A percentile compares a stretch with the other conserved stretches of the same genome.
These are phyloP conservation scores for Argyresthia albistria DNA, from an alignment of 2,888 invertebrate genomes.

Conservation along the genomic window DNA sequence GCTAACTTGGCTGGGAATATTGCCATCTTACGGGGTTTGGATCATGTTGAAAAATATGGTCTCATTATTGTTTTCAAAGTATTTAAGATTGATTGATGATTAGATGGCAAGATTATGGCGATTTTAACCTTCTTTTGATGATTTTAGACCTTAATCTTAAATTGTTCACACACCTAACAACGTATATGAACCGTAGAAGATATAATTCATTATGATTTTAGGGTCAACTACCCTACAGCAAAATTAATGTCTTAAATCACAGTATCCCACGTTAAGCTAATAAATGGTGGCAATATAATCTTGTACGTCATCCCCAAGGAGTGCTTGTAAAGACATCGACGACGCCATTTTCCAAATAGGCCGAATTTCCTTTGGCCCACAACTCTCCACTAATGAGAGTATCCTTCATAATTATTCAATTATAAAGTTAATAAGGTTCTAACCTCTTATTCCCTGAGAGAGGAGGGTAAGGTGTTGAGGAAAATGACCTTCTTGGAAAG, in stretches of 20 bases:
- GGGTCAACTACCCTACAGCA: not conserved
- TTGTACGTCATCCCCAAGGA: constrained; percentile 6
- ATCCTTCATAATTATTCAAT: constrained; percentile 35
- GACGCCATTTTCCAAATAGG: constrained; percentile 8
- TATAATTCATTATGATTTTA: no score
- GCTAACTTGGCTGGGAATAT: not conserved
- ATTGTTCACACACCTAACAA: no score
- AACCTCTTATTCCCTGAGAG: constrained; percentile 20
- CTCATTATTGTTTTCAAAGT: not conserved
- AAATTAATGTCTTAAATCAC: constrained; percentile 7
- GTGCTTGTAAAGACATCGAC: constrained; percentile 10
- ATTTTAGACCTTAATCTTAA: no score
- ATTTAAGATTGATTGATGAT: not conserved
- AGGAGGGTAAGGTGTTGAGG: constrained; percentile 12
- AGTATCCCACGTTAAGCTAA: constrained; percentile 11
- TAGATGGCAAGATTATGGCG: no score
- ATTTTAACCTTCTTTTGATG: no score
- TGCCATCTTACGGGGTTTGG: constrained; percentile 19
- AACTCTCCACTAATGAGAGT: constrained; percentile 27
- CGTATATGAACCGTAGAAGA: no score
- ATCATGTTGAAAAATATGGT: constrained; percentile 28
- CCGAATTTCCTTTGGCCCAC: constrained; percentile 22
- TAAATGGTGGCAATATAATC: constrained; percentile 12
- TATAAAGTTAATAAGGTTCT: constrained; percentile 29
- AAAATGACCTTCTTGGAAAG: constrained; percentile 5